phyloP scores from a whole-genome alignment of 2,113 vertebrate species.

The Peromyscus maniculatus region DNA sequence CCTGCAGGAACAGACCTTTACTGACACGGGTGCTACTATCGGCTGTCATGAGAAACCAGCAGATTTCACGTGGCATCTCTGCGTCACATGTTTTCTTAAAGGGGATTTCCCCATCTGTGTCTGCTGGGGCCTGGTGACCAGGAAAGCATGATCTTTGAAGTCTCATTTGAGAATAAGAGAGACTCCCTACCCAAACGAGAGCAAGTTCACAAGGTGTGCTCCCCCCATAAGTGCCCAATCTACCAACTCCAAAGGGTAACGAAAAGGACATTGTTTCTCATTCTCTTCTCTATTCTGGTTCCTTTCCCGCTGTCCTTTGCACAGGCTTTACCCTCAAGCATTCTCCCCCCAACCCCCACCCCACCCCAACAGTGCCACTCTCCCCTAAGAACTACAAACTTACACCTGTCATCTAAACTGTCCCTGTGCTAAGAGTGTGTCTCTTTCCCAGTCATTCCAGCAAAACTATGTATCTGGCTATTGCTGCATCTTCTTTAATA shows the following conservation, averaged over 20 bases:
- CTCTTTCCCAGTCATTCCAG: background rate
- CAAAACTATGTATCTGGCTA: conserved; percentile 13
- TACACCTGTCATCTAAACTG: background rate
- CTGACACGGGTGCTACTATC: background rate
- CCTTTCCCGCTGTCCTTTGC: background rate
- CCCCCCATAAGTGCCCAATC: background rate
- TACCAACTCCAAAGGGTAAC: background rate
- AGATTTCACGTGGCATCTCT: background rate
- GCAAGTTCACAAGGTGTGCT: background rate
- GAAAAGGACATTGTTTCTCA: background rate
- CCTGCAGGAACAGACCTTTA: background rate
- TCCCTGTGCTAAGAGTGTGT: background rate
- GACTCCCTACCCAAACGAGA: background rate
- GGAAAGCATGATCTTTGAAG: background rate
- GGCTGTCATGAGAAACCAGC: background rate
- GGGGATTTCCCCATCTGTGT: background rate
- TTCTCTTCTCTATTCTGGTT: background rate
- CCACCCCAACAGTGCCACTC: background rate
- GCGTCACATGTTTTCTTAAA: background rate
- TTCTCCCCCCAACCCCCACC: background rate
- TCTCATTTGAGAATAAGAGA: conserved; percentile 3
- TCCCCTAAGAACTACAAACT: background rate
- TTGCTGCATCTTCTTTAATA: background rate
- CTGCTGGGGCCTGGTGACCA: background rate
- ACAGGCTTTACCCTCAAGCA: background rate